Evolutionary conservation across 2,113 vertebrate genomes (phyloP).

Genomic region (Fregata magnificens): DNA sequence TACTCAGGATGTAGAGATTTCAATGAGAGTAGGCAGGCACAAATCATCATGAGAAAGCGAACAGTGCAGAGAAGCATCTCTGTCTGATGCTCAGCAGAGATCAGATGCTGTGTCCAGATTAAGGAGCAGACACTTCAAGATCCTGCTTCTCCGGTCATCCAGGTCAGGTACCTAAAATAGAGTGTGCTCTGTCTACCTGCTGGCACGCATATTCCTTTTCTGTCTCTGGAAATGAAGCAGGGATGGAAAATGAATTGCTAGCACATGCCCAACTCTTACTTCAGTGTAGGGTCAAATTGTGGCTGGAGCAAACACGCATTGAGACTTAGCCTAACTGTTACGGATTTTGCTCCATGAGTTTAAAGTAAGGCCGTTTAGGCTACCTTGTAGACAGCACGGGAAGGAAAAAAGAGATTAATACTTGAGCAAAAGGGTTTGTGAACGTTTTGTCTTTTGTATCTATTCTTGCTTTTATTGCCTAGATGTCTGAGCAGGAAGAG

Average conservation of each 20-base stretch:
- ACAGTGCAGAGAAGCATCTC: neutral
- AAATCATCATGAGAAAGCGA: neutral
- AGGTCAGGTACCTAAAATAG: neutral
- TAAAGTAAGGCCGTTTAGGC: neutral
- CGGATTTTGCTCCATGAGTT: neutral
- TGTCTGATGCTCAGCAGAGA: neutral
- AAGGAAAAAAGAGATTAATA: neutral
- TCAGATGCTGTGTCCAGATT: neutral
- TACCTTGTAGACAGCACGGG: neutral
- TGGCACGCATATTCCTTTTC: neutral
- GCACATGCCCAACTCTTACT: neutral
- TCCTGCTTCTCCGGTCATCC: slow-evolving; percentile 3
- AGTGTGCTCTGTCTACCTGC: neutral
- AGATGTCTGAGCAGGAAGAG: neutral
- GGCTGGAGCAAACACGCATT: neutral
- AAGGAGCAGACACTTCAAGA: neutral
- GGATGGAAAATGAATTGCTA: neutral
- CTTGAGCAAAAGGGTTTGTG: neutral
- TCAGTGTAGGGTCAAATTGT: neutral
- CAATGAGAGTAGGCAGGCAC: neutral
- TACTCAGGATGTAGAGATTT: neutral
- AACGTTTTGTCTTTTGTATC: neutral
- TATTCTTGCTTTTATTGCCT: neutral
- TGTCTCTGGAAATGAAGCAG: neutral
- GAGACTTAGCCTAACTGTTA: neutral